Evolutionary conservation across 2,797 vertebrate genomes (phyloP).

Genomic region (Novumbra hubbsi): DNA sequence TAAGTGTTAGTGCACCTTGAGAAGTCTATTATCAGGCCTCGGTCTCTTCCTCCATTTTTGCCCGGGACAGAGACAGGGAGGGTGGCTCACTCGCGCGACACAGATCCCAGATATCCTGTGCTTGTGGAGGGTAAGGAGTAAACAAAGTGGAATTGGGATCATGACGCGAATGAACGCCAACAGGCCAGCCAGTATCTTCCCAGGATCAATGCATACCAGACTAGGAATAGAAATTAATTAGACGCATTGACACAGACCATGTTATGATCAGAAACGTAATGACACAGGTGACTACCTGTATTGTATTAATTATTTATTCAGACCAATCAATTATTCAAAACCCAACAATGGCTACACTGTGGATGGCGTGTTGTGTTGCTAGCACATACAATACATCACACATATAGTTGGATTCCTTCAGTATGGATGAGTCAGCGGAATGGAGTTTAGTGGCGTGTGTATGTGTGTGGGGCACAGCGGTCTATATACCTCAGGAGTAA

Average conservation of each 20-base stretch:
- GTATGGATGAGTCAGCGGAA: slow-evolving; percentile 3
- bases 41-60: neutral
- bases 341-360: neutral
- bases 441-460: slow-evolving; percentile 6
- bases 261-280: neutral
- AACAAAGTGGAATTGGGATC: neutral
- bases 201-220: neutral
- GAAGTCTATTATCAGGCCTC: neutral
- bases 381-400: neutral
- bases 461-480: neutral
- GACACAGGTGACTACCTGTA: neutral
- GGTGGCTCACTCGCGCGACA: neutral
- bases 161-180: neutral
- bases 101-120: neutral
- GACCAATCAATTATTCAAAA: neutral
- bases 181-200: neutral
- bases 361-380: neutral
- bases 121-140: neutral
- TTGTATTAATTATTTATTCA: neutral
- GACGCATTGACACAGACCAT: neutral
- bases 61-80: neutral
- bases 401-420: neutral
- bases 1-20: neutral
- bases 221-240: neutral
- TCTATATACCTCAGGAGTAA: slow-evolving; percentile 6